Conservation (phyloP, 2,113 vertebrate genomes). For the Peromyscus californicus region DNA sequence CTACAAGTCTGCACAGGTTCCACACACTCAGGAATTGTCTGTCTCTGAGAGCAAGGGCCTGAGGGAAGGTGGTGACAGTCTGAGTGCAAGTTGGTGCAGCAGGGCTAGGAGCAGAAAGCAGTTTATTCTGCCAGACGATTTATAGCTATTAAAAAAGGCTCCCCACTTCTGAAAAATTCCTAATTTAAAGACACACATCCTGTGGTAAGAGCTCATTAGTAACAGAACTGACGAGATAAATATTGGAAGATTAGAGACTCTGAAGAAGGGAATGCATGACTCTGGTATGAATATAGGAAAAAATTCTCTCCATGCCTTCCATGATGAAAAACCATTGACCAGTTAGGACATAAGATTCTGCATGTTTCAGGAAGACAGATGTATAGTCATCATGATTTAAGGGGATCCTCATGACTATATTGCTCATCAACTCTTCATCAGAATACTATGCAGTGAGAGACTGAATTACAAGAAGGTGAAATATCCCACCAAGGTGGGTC, state of each 20-base stretch:
- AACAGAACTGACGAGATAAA: conserved; percentile 86
- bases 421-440: neutral
- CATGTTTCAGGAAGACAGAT: neutral
- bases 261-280: conserved; percentile 81
- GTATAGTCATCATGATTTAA: neutral
- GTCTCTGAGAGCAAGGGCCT: conserved; percentile 58
- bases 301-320: conserved; percentile 59
- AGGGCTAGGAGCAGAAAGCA: neutral
- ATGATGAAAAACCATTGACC: neutral
- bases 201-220: conserved; percentile 85
- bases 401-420: accelerated
- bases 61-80: conserved; percentile 54
- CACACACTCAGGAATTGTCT: neutral
- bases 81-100: conserved; percentile 71
- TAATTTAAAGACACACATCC: conserved; percentile 90
- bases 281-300: conserved; percentile 86
- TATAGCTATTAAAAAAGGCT: conserved; percentile 85
- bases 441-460: neutral
- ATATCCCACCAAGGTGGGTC: neutral
- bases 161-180: conserved; percentile 86
- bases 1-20: conserved; percentile 45
- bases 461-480: neutral
- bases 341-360: neutral
- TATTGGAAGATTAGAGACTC: conserved; percentile 87
- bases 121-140: conserved; percentile 86